Base-by-base conservation (phyloP, 2,888 invertebrate genomes). In the Thymelicus lineola region DNA sequence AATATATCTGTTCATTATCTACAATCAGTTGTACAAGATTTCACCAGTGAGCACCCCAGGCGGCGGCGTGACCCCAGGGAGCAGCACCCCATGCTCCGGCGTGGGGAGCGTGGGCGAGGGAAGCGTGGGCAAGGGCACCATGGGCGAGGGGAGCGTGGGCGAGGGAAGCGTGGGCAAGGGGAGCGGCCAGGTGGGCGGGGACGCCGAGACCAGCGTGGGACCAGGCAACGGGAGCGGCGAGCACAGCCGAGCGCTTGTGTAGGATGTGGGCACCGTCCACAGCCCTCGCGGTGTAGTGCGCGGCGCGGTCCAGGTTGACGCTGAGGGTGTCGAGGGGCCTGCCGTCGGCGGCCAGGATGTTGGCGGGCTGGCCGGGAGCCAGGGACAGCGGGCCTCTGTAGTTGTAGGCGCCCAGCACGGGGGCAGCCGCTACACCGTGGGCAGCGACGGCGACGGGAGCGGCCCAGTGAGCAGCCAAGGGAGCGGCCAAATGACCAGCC, bases 381-480 rank as follows among this genome's bases (percentile, higher is more conserved):
- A 92, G 86, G 1, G 94, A 93, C 59, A 91, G 81, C 0, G 92
- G 92, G n/a, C 88, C 90, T 72, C 89, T 86, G 82, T 90, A 91
- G 85, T 91, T 92, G 79, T 84, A 82, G 1, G 88, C 87, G 17
- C 88, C 86, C 66, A 83, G 82, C 59, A 75, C 82, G 20, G 87
- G 88, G 2, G 86, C 86, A 14, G 83, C 81, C 6, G 66, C 61
- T 2, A 65, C 84, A 17, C 90, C 86, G 82, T 92, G 91, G 76
- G 88, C 90, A 42, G 91, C 85, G 6, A 81, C 90, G 3, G 42
- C 42, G 10, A 42, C 9, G 42, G 42, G 42, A 42, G 42, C 9
- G 10, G 12, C 42, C 42, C 42, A 42, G 12, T 4, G 10, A 42
- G 42, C 81, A 77, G 73, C 84, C 20, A 82, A 74, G 15, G 81